Percentiles rank a stretch among this genome's conserved stretches.
These are phyloP conservation scores for Pantherophis vulpinus DNA, from an alignment of 2,797 vertebrate genomes.

Conservation along the genomic window DNA sequence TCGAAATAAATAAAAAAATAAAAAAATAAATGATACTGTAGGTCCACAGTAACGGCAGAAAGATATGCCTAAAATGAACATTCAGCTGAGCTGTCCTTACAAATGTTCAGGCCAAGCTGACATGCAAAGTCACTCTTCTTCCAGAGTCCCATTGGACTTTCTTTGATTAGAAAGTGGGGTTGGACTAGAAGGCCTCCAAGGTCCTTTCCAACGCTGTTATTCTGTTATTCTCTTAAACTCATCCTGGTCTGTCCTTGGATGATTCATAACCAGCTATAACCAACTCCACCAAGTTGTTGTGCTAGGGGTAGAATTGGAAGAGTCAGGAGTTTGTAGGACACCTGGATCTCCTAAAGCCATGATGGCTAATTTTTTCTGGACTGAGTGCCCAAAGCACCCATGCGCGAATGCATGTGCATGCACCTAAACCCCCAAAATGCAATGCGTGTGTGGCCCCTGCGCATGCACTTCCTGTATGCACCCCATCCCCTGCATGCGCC, in stretches of 20 bases:
- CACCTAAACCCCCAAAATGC: too few relatives aligned
- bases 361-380: too few relatives aligned
- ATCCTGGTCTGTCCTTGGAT: neutral
- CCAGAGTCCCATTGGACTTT: slow-evolving; percentile 35
- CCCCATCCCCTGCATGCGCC: too few relatives aligned
- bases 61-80: neutral
- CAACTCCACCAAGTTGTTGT: neutral
- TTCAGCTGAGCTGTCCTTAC: neutral
- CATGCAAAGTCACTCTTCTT: slow-evolving; percentile 28
- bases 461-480: too few relatives aligned
- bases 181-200: too few relatives aligned
- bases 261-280: neutral
- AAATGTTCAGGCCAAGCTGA: neutral
- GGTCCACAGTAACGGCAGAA: neutral
- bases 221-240: neutral
- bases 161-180: slow-evolving; percentile 28
- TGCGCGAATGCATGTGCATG: too few relatives aligned
- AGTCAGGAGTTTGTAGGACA: neutral
- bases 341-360: neutral
- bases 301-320: neutral
- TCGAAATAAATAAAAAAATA: too few relatives aligned
- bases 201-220: neutral
- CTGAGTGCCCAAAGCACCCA: too few relatives aligned
- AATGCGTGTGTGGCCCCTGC: too few relatives aligned
- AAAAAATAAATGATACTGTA: neutral